Percentiles rank a stretch among this genome's conserved stretches.
Conservation (phyloP, 2,797 vertebrate genomes). For the Botia almorhae region DNA sequence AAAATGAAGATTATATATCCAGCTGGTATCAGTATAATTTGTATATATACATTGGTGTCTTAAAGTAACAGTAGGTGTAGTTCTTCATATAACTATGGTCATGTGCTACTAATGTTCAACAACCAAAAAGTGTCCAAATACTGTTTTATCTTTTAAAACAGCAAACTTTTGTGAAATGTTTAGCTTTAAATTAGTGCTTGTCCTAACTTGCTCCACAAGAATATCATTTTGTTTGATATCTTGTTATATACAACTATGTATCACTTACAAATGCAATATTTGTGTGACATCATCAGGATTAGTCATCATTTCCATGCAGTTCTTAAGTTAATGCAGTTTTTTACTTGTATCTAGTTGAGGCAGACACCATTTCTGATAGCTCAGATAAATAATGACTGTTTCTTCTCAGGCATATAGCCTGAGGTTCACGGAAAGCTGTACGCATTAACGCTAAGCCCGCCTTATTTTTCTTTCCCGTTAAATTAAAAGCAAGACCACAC, state of each 20-base stretch:
- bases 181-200: too few species aligned
- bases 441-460: constrained; percentile 41
- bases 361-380: constrained; percentile 29
- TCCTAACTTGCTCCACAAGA: too few species aligned
- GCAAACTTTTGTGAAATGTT: too few species aligned
- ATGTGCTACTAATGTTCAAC: too few species aligned
- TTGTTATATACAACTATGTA: background rate
- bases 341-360: background rate
- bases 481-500: constrained; percentile 52
- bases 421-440: constrained; percentile 32
- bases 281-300: background rate
- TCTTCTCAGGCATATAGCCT: constrained; percentile 39
- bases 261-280: background rate
- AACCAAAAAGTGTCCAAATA: background rate
- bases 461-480: constrained; percentile 31
- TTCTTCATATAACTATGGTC: too few species aligned
- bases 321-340: background rate
- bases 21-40: background rate
- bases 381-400: constrained; percentile 42
- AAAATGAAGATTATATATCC: background rate
- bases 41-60: too few species aligned
- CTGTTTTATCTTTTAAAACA: too few species aligned
- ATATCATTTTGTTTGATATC: background rate
- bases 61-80: too few species aligned
- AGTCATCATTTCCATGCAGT: background rate